phyloP scores from a whole-genome alignment of 2,113 vertebrate genomes.

The Podilymbus podiceps region DNA sequence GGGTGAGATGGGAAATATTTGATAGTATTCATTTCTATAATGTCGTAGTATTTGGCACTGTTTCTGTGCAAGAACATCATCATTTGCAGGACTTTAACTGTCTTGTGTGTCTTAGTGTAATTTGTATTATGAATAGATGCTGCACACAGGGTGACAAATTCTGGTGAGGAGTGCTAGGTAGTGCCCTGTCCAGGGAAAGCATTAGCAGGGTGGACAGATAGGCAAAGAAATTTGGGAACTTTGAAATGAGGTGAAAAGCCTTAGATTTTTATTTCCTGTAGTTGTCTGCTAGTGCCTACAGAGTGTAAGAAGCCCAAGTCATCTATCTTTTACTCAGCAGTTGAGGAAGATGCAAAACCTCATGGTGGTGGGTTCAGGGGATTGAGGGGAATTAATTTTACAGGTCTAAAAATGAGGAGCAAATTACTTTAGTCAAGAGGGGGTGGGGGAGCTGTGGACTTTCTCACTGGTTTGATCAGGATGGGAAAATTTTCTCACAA shows the following conservation, averaged over 20 bases:
- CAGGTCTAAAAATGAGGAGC: neutral
- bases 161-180: neutral
- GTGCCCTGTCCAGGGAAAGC: neutral
- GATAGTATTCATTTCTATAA: neutral
- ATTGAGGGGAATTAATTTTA: neutral
- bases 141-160: neutral
- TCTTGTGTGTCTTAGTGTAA: neutral
- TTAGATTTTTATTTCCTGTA: neutral
- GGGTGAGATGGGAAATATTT: neutral
- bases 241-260: neutral
- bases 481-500: neutral
- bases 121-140: neutral
- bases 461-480: neutral
- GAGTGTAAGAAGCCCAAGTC: neutral
- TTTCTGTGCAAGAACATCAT: neutral
- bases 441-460: neutral
- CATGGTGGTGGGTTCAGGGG: neutral
- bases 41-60: neutral
- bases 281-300: neutral
- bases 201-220: neutral
- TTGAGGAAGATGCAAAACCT: neutral
- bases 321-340: neutral
- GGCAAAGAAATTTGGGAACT: neutral
- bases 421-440: neutral
- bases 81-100: neutral